Base-by-base conservation (phyloP, 2,113 vertebrate species). In the Tenrec ecaudatus region DNA sequence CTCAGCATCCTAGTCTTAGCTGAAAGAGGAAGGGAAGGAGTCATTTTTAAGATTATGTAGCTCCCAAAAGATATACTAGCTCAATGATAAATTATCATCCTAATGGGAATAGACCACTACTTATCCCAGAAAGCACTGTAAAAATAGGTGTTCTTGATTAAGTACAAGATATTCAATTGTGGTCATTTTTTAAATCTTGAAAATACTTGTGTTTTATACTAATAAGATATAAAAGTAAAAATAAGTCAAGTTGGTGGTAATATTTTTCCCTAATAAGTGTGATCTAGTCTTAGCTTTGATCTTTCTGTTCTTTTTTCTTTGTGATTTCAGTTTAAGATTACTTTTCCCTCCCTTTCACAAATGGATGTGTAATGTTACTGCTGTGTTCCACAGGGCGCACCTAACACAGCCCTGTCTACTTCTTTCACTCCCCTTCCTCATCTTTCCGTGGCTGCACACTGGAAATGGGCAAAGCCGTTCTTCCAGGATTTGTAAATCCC, bases 171-270 rank as follows among this genome's bases (percentile, higher is more conserved):
- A 36, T 19, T 64, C 53, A 73, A 17, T 38, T 47, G 23, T n/a
- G 86, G 5, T 86, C 85, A 40, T 38, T 89, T 91, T 16, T 75
- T 90, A 25, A 38, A 92, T 53, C 23, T 77, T 79, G 22, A 68
- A 68, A 62, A 1, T 85, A 75, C 78, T 36, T 84, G 12, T 77
- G 43, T 79, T 43, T 94, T 85, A 86, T 82, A 76, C 82, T 66
- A 79, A n/a, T 33, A 82, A 91, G 75, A 57, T 33, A 91, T 11
- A 94, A 91, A 92, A 93, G 91, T 84, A 36, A 88, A 92, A 86
- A 76, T 89, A 77, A 94, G 25, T 33, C 66, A 43, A 62, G 36
- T 38, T 75, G 47, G 29, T 92, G 58, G 68, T 91, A 89, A 62
- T 87, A 57, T 47, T 90, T 90, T 79, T 90, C 12, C 90, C 78